A percentile compares a stretch with the other conserved stretches of the same genome.
Evolutionary conservation across 2,888 invertebrate species (phyloP).

Genomic region (Onthophagus sagittarius): DNA sequence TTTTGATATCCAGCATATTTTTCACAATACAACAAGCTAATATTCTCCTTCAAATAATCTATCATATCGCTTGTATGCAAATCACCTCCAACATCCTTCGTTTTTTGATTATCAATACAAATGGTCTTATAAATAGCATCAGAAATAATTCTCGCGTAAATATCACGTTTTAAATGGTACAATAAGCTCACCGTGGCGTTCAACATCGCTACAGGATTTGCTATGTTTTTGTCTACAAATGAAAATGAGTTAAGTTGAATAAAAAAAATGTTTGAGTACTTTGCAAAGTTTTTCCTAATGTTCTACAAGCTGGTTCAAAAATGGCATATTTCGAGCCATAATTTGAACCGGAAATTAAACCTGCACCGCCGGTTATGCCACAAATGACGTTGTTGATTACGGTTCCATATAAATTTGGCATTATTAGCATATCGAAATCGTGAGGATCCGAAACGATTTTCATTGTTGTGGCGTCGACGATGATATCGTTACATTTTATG

Average conservation of each 20-base stretch:
- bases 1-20: slow-evolving; percentile 89
- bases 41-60: slow-evolving; percentile 25
- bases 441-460: slow-evolving; percentile 38
- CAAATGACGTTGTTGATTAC: slow-evolving; percentile 39
- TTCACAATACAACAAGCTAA: slow-evolving; percentile 7
- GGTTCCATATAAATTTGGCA: slow-evolving; percentile 43
- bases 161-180: slow-evolving; percentile 27
- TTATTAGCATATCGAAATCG: slow-evolving; percentile 40
- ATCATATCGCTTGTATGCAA: slow-evolving; percentile 31
- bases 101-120: slow-evolving; percentile 28
- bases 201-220: slow-evolving; percentile 35
- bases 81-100: slow-evolving; percentile 35
- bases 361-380: slow-evolving; percentile 41
- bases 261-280: slow-evolving; percentile 9
- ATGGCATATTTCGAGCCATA: slow-evolving; percentile 38
- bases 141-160: slow-evolving; percentile 26
- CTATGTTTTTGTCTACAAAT: slow-evolving; percentile 28
- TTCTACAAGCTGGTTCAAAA: slow-evolving; percentile 41
- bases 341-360: slow-evolving; percentile 38
- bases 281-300: slow-evolving; percentile 21
- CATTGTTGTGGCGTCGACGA: slow-evolving; percentile 41
- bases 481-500: slow-evolving; percentile 36
- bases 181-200: slow-evolving; percentile 32
- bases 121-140: slow-evolving; percentile 31
- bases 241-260: not conserved